Percentiles rank a stretch among this genome's conserved stretches.
Evolutionary conservation across 2,797 vertebrate genomes (phyloP).

Genomic region (Adelosebastes latens): DNA sequence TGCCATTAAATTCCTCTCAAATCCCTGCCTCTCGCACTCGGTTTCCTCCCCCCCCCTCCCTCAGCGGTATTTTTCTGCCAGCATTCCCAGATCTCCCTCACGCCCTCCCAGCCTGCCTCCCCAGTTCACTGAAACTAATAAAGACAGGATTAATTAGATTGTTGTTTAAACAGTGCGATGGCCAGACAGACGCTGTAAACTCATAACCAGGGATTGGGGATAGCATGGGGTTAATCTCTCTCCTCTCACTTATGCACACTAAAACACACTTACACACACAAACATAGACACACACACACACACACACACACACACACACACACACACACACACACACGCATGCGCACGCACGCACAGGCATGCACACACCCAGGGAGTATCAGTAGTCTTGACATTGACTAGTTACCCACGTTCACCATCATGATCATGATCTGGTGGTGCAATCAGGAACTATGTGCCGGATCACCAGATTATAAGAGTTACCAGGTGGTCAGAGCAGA

Average conservation of each 20-base stretch:
- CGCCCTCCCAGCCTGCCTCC: constrained; percentile 81
- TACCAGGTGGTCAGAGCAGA: background rate
- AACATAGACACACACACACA: constrained; percentile 46
- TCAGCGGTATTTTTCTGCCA: constrained; percentile 75
- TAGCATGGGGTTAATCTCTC: constrained; percentile 93
- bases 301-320: constrained; percentile 42
- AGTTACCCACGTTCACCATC: constrained; percentile 35
- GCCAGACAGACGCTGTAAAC: constrained; percentile 92
- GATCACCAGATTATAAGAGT: constrained; percentile 16
- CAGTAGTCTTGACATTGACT: constrained; percentile 42
- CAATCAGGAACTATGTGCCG: constrained; percentile 17
- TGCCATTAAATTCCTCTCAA: constrained; percentile 82
- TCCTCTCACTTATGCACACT: constrained; percentile 84
- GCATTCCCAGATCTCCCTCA: constrained; percentile 81
- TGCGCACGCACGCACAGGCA: constrained; percentile 44
- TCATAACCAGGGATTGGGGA: constrained; percentile 94
- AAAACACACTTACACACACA: constrained; percentile 72
- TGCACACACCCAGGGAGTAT: constrained; percentile 41
- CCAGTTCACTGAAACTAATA: constrained; percentile 93
- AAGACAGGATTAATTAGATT: constrained; percentile 96
- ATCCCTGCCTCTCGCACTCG: constrained; percentile 78
- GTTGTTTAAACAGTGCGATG: constrained; percentile 94
- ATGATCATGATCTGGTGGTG: background rate
- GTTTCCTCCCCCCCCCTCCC: constrained; percentile 70
- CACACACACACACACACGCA: constrained; percentile 67